Evolutionary conservation across 2,797 vertebrate genomes (phyloP).

Genomic region (Argentina silus): DNA sequence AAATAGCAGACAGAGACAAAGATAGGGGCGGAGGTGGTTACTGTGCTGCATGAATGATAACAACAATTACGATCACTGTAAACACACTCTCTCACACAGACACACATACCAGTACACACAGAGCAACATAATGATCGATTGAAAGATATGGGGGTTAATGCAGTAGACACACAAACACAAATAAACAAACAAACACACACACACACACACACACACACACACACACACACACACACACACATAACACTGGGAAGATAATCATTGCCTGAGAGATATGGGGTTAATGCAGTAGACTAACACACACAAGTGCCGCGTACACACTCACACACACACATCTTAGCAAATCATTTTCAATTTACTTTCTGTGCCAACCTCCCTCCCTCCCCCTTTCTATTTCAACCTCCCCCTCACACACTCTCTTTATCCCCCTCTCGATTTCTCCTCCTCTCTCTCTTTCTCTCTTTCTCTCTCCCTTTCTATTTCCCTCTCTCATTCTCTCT

Average conservation of each 20-base stretch:
- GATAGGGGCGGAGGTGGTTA: slow-evolving; percentile 66
- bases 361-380: slow-evolving; percentile 71
- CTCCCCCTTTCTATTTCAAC: slow-evolving; percentile 36
- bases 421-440: slow-evolving; percentile 36
- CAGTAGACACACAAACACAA: slow-evolving; percentile 38
- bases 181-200: slow-evolving; percentile 50
- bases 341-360: slow-evolving; percentile 82
- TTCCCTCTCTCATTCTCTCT: slow-evolving; percentile 46
- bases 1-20: slow-evolving; percentile 53
- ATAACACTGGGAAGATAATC: slow-evolving; percentile 15
- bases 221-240: slow-evolving; percentile 37
- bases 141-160: slow-evolving; percentile 67
- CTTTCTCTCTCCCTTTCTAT: slow-evolving; percentile 49
- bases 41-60: slow-evolving; percentile 77
- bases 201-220: slow-evolving; percentile 46
- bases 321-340: slow-evolving; percentile 44
- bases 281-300: slow-evolving; percentile 57
- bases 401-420: slow-evolving; percentile 32
- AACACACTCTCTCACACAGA: slow-evolving; percentile 44
- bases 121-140: slow-evolving; percentile 53
- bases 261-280: slow-evolving; percentile 66
- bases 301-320: slow-evolving; percentile 34
- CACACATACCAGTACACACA: not conserved
- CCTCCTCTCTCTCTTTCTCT: slow-evolving; percentile 8
- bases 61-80: slow-evolving; percentile 75